Evolutionary conservation across 2,113 vertebrate genomes (phyloP).

Genomic region (Mesitornis unicolor): DNA sequence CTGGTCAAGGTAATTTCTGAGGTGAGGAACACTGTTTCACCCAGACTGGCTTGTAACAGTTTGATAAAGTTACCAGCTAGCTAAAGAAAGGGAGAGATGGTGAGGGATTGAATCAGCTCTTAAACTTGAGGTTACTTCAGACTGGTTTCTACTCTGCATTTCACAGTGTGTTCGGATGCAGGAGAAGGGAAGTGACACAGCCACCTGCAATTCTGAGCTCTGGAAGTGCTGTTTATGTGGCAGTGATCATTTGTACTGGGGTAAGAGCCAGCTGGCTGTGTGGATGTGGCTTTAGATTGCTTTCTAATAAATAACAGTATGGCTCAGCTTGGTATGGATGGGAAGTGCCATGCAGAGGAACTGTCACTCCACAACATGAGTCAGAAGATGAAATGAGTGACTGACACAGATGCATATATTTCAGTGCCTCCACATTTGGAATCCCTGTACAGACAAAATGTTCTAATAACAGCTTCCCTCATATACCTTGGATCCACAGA

Average conservation of each 20-base stretch:
- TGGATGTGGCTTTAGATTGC: not conserved
- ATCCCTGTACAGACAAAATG: not conserved
- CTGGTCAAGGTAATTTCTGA: not conserved
- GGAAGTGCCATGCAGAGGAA: not conserved
- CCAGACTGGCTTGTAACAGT: not conserved
- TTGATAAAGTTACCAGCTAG: not conserved
- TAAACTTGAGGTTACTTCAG: not conserved
- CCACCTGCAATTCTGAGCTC: not conserved
- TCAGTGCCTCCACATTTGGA: not conserved
- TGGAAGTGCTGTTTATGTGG: not conserved
- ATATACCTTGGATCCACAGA: not conserved
- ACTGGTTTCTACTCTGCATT: not conserved
- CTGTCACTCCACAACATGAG: not conserved
- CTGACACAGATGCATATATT: constrained; percentile 20
- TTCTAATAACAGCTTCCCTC: not conserved
- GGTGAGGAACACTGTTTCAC: not conserved
- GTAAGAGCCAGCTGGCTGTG: not conserved
- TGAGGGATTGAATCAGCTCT: not conserved
- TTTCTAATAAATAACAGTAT: not conserved
- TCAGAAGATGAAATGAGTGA: constrained; percentile 5
- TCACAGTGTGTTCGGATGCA: not conserved
- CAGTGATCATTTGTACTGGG: not conserved
- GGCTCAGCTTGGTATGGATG: not conserved
- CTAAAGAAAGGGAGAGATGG: not conserved
- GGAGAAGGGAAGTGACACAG: not conserved